Percentiles rank a stretch among this genome's conserved stretches.
Evolutionary conservation across 1,140 invertebrate species (phyloP).

Genomic region (Drosophila repletoides): DNA sequence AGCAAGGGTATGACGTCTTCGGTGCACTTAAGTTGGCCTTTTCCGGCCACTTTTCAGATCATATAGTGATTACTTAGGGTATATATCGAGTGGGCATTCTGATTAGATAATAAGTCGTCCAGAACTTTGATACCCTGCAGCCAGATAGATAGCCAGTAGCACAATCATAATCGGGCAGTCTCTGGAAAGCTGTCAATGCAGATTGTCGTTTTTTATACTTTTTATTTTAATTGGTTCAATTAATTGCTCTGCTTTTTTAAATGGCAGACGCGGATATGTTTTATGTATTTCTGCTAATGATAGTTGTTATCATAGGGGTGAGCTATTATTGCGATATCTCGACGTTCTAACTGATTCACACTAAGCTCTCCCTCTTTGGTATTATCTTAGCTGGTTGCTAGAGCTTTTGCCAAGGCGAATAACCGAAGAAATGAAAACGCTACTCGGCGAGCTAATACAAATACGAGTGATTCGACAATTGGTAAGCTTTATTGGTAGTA

Average conservation of each 20-base stretch:
- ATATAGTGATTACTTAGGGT: too few species aligned
- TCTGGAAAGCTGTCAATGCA: not conserved
- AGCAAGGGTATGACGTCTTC: too few species aligned
- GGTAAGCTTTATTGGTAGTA: slow-evolving; percentile 4
- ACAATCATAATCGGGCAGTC: not conserved
- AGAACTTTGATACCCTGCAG: too few species aligned
- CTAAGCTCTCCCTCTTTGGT: too few species aligned
- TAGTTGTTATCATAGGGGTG: not conserved
- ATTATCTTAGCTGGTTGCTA: not conserved
- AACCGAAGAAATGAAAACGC: not conserved
- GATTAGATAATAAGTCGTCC: too few species aligned
- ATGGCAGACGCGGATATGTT: too few species aligned
- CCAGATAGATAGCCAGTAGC: not conserved
- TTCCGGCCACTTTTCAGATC: too few species aligned
- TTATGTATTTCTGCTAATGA: not conserved
- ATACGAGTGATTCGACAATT: not conserved
- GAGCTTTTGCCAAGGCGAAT: not conserved
- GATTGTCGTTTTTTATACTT: not conserved
- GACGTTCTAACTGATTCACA: too few species aligned
- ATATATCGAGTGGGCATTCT: too few species aligned
- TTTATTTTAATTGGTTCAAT: too few species aligned
- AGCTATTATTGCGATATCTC: not conserved
- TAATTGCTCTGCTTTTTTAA: not conserved
- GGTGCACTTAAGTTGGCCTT: too few species aligned
- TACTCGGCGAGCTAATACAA: not conserved